Percentiles rank a stretch among this genome's conserved stretches.
Conservation (phyloP, 2,113 vertebrate species). For the Phalacrocorax aristotelis region DNA sequence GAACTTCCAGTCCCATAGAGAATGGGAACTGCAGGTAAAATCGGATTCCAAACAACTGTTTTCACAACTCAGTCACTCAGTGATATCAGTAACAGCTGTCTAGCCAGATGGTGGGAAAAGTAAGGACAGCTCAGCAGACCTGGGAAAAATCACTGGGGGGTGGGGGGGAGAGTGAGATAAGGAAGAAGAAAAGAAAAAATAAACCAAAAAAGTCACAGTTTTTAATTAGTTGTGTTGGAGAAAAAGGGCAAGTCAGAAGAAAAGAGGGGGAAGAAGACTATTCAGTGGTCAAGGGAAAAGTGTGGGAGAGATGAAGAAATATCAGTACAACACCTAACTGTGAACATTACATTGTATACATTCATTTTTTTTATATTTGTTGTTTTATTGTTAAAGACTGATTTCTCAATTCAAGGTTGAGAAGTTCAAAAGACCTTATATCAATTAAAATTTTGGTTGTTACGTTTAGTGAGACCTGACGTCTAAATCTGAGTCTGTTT, state of each 20-base stretch:
- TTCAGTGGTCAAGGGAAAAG: neutral
- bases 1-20: neutral
- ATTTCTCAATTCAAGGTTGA: neutral
- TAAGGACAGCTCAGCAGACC: neutral
- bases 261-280: neutral
- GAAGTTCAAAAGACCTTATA: neutral
- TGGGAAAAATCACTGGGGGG: neutral
- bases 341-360: neutral
- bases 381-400: neutral
- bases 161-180: neutral
- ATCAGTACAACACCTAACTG: neutral
- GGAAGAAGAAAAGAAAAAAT: neutral
- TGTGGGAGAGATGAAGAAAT: neutral
- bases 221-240: neutral
- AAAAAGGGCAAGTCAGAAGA: neutral
- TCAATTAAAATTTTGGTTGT: neutral
- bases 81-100: neutral
- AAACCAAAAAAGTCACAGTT: neutral
- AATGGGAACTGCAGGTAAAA: neutral
- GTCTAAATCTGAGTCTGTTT: neutral
- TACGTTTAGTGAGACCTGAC: neutral
- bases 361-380: neutral
- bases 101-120: constrained; percentile 18
- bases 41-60: neutral
- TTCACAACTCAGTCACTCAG: neutral